Conservation (phyloP, 2,888 invertebrate genomes). For the Trilocha varians region DNA sequence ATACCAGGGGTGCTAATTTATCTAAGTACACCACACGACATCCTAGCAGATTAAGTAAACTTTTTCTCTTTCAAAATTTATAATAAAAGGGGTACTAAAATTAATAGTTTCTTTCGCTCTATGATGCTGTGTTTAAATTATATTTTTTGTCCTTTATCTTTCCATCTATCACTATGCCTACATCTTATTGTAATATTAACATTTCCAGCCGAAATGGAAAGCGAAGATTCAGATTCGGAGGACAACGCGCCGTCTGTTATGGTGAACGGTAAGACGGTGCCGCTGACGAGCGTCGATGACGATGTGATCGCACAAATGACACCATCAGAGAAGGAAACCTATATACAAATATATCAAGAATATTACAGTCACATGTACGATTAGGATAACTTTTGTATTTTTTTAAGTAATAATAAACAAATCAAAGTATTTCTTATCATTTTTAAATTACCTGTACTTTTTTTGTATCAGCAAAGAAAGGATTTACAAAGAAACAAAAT, state of each 20-base stretch:
- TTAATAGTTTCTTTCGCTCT: too few relatives aligned
- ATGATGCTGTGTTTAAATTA: too few relatives aligned
- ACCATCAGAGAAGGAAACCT: conserved; percentile 91
- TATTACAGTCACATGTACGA: conserved; percentile 92
- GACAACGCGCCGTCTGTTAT: conserved; percentile 86
- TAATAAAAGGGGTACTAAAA: too few relatives aligned
- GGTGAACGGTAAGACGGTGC: conserved; percentile 85
- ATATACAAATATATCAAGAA: conserved; percentile 95
- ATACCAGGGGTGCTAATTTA: too few relatives aligned
- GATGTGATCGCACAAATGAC: conserved; percentile 92
- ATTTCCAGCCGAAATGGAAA: conserved; percentile 77
- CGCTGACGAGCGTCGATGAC: conserved; percentile 89
- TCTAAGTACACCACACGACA: too few relatives aligned
- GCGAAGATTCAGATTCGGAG: conserved; percentile 84
- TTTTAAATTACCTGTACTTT: background rate
- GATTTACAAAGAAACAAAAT: too few relatives aligned
- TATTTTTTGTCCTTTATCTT: background rate
- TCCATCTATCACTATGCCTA: background rate
- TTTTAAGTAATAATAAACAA: background rate
- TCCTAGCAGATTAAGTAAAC: too few relatives aligned
- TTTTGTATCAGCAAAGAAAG: background rate
- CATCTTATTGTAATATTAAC: background rate
- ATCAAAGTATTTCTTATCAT: background rate
- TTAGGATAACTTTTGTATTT: conserved; percentile 35
- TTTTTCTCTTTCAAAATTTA: too few relatives aligned